Evolutionary conservation across 2,797 vertebrate genomes (phyloP).

Genomic region (Sebastes reedi): DNA sequence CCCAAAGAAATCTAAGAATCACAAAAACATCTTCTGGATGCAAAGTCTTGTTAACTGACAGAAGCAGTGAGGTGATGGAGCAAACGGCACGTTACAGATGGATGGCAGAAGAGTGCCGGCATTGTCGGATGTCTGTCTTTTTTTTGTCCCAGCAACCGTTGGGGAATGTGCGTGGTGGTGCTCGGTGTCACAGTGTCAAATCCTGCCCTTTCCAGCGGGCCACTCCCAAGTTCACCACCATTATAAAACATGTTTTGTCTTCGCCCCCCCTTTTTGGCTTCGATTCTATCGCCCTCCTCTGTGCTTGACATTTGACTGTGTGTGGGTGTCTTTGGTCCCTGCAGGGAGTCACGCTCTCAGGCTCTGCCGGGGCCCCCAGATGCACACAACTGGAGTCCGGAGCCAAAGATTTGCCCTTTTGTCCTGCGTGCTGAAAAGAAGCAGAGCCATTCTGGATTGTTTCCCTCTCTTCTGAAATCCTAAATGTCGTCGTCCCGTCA

Average conservation of each 20-base stretch:
- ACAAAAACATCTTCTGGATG: not conserved
- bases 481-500: slow-evolving; percentile 39
- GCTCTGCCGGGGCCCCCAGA: slow-evolving; percentile 50
- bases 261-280: slow-evolving; percentile 21
- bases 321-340: slow-evolving; percentile 61
- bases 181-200: slow-evolving; percentile 22
- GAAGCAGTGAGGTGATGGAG: not conserved
- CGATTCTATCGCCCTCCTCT: slow-evolving; percentile 35
- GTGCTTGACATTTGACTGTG: slow-evolving; percentile 74
- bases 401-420: slow-evolving; percentile 59
- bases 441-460: slow-evolving; percentile 20
- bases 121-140: not conserved
- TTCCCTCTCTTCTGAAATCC: slow-evolving; percentile 12
- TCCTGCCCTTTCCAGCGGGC: slow-evolving; percentile 57
- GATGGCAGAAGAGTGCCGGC: not conserved
- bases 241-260: slow-evolving; percentile 69
- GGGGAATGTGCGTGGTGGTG: slow-evolving; percentile 69
- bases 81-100: not conserved
- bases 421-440: slow-evolving; percentile 43
- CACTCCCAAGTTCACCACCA: slow-evolving; percentile 47
- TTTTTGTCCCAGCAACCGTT: slow-evolving; percentile 8
- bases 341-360: slow-evolving; percentile 42
- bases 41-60: not conserved
- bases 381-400: slow-evolving; percentile 66
- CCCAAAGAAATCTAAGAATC: slow-evolving; percentile 1